Conservation (phyloP, 2,888 invertebrate genomes). For the Protodeltote pygarga region DNA sequence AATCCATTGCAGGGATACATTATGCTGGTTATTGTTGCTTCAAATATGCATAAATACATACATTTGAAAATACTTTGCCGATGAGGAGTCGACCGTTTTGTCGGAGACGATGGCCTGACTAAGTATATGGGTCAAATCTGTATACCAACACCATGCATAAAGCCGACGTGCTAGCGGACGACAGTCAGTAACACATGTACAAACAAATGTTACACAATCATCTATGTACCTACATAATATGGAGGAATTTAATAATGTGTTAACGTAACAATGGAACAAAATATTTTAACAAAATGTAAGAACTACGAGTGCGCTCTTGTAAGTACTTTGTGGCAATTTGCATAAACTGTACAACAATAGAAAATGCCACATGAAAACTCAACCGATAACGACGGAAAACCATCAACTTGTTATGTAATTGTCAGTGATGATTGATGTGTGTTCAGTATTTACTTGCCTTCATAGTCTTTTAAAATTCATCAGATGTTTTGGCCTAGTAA, state of each 20-base stretch:
- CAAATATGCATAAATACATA: constrained; percentile 39
- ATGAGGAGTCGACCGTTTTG: constrained; percentile 20
- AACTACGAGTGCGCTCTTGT: too few species aligned
- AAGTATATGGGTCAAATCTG: constrained; percentile 46
- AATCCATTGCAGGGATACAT: constrained; percentile 35
- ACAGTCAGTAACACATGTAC: constrained; percentile 33
- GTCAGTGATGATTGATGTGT: constrained; percentile 7
- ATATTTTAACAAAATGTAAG: neutral
- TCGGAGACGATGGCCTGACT: constrained; percentile 20
- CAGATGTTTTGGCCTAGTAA: neutral
- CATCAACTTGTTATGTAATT: constrained; percentile 10
- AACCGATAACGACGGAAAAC: neutral
- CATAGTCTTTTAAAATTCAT: neutral
- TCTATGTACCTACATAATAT: constrained; percentile 4
- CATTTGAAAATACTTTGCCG: constrained; percentile 26
- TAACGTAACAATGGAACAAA: neutral
- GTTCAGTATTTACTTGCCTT: constrained; percentile 4
- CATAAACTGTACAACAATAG: neutral
- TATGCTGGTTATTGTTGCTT: constrained; percentile 35
- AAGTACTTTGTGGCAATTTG: too few species aligned
- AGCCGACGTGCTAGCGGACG: constrained; percentile 28
- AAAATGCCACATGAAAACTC: constrained; percentile 5
- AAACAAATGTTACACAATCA: constrained; percentile 29
- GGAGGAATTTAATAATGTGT: constrained; percentile 17
- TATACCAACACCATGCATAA: constrained; percentile 27